Conservation (phyloP, 2,113 vertebrate species). For the Peromyscus maniculatus region DNA sequence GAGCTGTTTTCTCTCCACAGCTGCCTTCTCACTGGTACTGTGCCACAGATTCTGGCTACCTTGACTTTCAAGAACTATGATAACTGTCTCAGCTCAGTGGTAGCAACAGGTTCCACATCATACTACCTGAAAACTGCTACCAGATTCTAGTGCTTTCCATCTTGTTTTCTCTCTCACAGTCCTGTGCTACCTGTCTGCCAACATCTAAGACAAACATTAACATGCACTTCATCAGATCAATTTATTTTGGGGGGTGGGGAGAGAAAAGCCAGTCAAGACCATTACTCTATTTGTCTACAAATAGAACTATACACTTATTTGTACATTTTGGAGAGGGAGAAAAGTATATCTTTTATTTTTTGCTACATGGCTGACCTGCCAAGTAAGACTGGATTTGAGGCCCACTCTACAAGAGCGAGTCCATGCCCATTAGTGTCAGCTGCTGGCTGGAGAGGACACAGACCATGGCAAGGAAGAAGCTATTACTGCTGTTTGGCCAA, state of each 20-base stretch:
- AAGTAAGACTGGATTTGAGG: neutral
- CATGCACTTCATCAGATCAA: neutral
- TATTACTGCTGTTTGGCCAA: neutral
- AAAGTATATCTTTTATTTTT: neutral
- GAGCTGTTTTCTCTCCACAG: neutral
- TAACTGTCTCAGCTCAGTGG: neutral
- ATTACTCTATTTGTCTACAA: slow-evolving; percentile 7
- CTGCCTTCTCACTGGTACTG: neutral
- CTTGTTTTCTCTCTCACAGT: neutral
- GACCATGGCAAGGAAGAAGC: neutral
- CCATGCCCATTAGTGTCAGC: neutral
- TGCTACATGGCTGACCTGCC: neutral
- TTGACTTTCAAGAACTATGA: neutral
- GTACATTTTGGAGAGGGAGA: neutral
- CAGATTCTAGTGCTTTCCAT: neutral
- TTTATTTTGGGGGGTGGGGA: neutral
- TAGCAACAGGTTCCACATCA: neutral
- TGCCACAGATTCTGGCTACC: neutral
- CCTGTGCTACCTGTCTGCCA: neutral
- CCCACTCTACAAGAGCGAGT: neutral
- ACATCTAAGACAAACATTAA: neutral
- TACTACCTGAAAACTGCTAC: neutral
- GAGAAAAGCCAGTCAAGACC: neutral
- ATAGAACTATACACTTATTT: slow-evolving; percentile 34
- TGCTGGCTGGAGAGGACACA: neutral